A percentile compares a stretch with the other conserved stretches of the same genome.
These are phyloP conservation scores for Diarsia brunnea DNA, from an alignment of 2,888 invertebrate genomes.

Conservation along the genomic window DNA sequence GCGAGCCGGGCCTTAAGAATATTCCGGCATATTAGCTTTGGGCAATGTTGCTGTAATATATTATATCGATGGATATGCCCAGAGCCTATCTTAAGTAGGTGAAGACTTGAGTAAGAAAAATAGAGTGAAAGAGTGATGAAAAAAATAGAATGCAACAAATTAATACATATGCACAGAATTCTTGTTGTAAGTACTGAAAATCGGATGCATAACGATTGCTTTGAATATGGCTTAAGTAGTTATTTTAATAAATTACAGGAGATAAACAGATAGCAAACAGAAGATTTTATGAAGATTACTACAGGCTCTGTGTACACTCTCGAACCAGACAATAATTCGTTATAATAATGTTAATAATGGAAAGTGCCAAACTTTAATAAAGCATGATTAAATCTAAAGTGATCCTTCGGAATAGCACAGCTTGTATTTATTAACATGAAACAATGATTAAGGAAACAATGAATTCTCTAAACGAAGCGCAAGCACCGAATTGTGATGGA, in stretches of 20 bases:
- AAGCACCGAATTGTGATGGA: constrained; percentile 54
- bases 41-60: constrained; percentile 61
- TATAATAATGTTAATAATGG: too few species aligned
- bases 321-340: neutral
- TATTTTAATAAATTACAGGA: neutral
- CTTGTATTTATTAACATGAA: constrained; percentile 23
- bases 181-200: neutral
- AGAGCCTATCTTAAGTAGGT: constrained; percentile 5
- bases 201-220: neutral
- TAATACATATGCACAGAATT: neutral
- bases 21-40: constrained; percentile 70
- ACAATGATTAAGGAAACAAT: constrained; percentile 40
- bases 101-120: neutral
- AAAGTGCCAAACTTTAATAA: neutral
- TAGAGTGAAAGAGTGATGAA: too few species aligned
- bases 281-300: neutral
- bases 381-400: neutral
- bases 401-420: neutral
- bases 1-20: constrained; percentile 70
- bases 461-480: constrained; percentile 28
- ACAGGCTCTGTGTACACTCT: neutral
- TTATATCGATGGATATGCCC: constrained; percentile 44
- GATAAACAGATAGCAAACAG: neutral
- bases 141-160: neutral
- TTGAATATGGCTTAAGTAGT: neutral